A percentile compares a stretch with the other conserved stretches of the same genome.
phyloP scores from a whole-genome alignment of 2,113 vertebrate species.

The Tupaia tana region DNA sequence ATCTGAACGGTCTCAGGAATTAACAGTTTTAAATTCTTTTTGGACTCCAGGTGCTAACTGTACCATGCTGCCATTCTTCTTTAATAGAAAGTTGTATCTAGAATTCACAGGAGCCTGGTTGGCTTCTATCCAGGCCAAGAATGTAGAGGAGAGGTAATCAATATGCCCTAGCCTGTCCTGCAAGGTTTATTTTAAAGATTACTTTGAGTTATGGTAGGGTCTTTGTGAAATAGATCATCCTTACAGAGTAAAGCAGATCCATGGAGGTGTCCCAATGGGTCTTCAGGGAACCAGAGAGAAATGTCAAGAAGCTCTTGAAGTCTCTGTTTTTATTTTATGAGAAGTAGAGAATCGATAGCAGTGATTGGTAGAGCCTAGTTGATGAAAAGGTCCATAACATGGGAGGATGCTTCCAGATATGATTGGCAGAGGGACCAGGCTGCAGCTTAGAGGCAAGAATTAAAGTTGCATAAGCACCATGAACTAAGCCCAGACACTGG shows the following conservation, averaged over 20 bases:
- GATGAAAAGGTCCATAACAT: constrained; percentile 77
- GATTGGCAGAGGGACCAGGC: constrained; percentile 70
- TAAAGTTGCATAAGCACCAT: constrained; percentile 74
- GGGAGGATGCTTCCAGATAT: constrained; percentile 65
- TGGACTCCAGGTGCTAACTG: not conserved
- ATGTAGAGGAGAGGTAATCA: constrained; percentile 71
- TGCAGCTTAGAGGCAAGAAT: constrained; percentile 77
- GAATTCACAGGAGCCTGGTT: constrained; percentile 67
- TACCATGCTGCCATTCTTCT: constrained; percentile 4
- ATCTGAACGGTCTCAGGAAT: not conserved
- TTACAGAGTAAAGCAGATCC: constrained; percentile 72
- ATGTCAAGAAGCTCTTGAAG: constrained; percentile 76
- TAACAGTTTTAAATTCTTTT: constrained; percentile 49
- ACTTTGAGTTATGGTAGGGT: constrained; percentile 76
- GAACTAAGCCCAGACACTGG: constrained; percentile 49
- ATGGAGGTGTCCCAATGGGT: constrained; percentile 72
- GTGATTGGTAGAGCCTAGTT: constrained; percentile 79
- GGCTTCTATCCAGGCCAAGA: constrained; percentile 64
- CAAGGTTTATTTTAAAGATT: constrained; percentile 82
- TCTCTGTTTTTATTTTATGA: constrained; percentile 80
- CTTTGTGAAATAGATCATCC: constrained; percentile 79
- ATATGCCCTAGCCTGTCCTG: constrained; percentile 68
- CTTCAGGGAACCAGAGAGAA: constrained; percentile 74
- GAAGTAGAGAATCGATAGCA: constrained; percentile 73
- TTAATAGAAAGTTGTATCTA: constrained; percentile 71